Base-by-base conservation (phyloP, 2,797 vertebrate species). In the Oreonectes daqikongensis region DNA sequence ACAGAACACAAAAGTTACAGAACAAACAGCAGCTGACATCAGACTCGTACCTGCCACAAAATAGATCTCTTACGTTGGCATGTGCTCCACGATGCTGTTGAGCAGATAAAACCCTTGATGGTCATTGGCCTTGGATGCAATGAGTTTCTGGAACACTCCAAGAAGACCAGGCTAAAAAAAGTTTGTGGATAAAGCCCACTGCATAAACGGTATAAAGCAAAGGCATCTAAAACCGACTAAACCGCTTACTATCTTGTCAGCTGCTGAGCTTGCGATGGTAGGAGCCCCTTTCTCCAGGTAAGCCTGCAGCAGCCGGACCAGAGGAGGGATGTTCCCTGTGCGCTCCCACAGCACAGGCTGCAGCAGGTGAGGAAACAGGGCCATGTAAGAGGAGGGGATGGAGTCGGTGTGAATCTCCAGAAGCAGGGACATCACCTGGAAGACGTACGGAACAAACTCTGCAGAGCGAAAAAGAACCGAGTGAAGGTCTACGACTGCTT, bases 341-440 rank as follows among this genome's bases (percentile, higher is more conserved):
- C 98, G 91, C 42, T 99, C 98, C 98, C 98, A 99, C 8, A 99
- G 90, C 0, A 95, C 91, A 1, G 97, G 98, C 92, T 98, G 98
- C 17, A 99, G 94, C 40, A 99, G 94, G 82, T 99, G 97, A 48
- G 98, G 98, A 86, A 99, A 99, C 77, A 99, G 85, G 0, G 95
- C 95, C 98, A 99, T 98, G 61, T 99, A 99, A 53, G 97, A 95
- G 0, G 94, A 86, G 0, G 98, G 97, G 78, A 99, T 98, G 42
- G 92, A 93, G 86, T 86, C 94, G 82, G 93, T 93, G 88, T 99
- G 97, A 88, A 98, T 99, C 91, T 99, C 98, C 57, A 99, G 90
- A 61, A 99, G 95, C n/a, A 99, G 88, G 53, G 98, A 99, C 98
- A 99, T 99, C 86, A 99, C 98, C 93, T 99, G 98, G 89, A 99